Percentiles rank a stretch among this genome's conserved stretches.
phyloP scores from a whole-genome alignment of 2,888 invertebrate species.

The Muschampia plurimacula region DNA sequence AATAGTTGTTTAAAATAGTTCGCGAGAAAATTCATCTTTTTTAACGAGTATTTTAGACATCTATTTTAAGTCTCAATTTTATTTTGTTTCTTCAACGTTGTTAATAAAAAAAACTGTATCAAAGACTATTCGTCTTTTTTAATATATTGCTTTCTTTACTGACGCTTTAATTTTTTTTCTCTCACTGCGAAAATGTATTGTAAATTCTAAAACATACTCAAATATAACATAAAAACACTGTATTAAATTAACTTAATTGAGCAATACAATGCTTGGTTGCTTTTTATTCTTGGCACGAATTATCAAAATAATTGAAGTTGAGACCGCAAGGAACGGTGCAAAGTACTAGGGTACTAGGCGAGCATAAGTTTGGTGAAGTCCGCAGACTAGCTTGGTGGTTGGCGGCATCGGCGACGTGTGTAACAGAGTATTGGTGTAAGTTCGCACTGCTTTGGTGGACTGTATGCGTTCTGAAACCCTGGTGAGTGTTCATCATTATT shows the following conservation, averaged over 20 bases:
- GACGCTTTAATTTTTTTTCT: background rate
- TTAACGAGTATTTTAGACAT: background rate
- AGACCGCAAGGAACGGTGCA: constrained; percentile 68
- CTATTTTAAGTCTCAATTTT: background rate
- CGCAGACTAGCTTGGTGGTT: constrained; percentile 82
- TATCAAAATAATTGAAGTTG: constrained; percentile 52
- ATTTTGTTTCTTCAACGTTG: background rate
- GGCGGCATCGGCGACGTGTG: constrained; percentile 77
- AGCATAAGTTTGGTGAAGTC: constrained; percentile 82
- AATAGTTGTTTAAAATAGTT: background rate
- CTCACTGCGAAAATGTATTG: background rate
- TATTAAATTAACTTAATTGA: background rate
- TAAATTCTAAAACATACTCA: background rate
- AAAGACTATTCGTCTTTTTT: background rate
- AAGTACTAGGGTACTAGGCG: constrained; percentile 77
- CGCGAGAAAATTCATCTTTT: constrained; percentile 2
- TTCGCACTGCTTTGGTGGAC: constrained; percentile 85
- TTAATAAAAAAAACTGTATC: background rate
- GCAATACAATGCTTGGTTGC: background rate
- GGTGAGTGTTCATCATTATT: constrained; percentile 83
- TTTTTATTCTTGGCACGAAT: background rate
- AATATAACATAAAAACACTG: background rate
- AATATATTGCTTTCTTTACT: background rate
- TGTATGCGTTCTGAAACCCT: constrained; percentile 80
- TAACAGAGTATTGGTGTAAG: constrained; percentile 81